These are phyloP conservation scores for Galagoides demidoff DNA, from an alignment of 2,797 vertebrate genomes.

Conservation along the genomic window DNA sequence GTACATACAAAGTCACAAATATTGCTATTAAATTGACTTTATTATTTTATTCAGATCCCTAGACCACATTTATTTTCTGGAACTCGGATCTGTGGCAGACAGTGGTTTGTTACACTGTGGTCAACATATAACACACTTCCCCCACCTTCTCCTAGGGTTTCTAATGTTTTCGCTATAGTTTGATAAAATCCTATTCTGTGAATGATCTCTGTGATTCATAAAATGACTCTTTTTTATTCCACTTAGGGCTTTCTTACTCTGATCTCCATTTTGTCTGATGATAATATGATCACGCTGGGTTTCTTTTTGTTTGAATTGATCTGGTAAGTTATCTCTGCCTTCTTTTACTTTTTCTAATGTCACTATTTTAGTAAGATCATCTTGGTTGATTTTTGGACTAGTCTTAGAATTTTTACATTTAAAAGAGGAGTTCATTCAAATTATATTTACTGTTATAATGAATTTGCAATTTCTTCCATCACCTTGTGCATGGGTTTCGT, in stretches of 20 bases:
- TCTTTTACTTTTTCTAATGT: slow-evolving; percentile 1
- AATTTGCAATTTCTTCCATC: not conserved
- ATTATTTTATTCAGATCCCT: not conserved
- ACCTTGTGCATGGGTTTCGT: not conserved
- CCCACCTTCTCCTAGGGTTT: not conserved
- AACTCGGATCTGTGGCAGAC: not conserved
- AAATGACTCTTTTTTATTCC: not conserved
- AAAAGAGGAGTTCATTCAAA: not conserved
- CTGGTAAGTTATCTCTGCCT: not conserved
- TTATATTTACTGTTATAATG: not conserved
- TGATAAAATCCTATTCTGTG: not conserved
- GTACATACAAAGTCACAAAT: not conserved
- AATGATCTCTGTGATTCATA: not conserved
- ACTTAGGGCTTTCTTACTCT: not conserved
- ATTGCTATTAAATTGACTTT: not conserved
- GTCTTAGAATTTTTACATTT: not conserved
- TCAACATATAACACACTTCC: not conserved
- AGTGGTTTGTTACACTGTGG: not conserved
- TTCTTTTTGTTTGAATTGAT: slow-evolving; percentile 2
- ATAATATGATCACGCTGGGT: not conserved
- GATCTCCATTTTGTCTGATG: not conserved
- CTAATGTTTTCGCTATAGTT: not conserved
- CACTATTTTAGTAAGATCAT: slow-evolving; percentile 27
- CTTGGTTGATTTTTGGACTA: not conserved
- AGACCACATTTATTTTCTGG: not conserved